phyloP scores from a whole-genome alignment of 1,140 invertebrate genomes.

The Aphis gossypii region DNA sequence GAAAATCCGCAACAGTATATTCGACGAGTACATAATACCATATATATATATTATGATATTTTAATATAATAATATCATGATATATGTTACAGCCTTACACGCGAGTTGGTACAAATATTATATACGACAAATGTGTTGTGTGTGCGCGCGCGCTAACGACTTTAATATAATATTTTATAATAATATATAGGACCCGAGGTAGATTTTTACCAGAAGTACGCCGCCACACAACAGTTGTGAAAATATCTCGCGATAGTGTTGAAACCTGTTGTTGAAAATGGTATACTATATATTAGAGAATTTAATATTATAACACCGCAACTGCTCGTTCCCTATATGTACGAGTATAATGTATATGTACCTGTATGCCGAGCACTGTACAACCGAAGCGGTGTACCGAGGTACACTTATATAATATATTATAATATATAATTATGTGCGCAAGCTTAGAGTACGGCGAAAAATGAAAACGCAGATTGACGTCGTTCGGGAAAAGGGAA shows the following conservation, averaged over 20 bases:
- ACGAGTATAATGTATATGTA: not conserved
- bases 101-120: not conserved
- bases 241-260: not conserved
- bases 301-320: not conserved
- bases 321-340: not conserved
- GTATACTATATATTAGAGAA: not conserved
- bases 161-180: not conserved
- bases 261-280: not conserved
- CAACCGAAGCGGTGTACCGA: not conserved
- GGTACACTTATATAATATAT: not conserved
- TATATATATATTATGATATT: no score
- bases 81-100: no score
- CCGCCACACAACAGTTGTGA: not conserved
- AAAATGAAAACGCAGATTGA: not conserved
- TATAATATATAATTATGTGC: not conserved
- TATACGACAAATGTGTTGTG: not conserved
- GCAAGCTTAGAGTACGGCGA: not conserved
- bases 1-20: not conserved
- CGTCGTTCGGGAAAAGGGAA: not conserved
- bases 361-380: not conserved
- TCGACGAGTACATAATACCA: not conserved
- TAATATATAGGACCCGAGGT: not conserved
- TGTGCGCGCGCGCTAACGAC: not conserved
- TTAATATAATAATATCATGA: no score
- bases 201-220: not conserved